A percentile compares a stretch with the other conserved stretches of the same genome.
These are phyloP conservation scores for Papilio polyxenes DNA, from an alignment of 1,140 invertebrate species.

Conservation along the genomic window DNA sequence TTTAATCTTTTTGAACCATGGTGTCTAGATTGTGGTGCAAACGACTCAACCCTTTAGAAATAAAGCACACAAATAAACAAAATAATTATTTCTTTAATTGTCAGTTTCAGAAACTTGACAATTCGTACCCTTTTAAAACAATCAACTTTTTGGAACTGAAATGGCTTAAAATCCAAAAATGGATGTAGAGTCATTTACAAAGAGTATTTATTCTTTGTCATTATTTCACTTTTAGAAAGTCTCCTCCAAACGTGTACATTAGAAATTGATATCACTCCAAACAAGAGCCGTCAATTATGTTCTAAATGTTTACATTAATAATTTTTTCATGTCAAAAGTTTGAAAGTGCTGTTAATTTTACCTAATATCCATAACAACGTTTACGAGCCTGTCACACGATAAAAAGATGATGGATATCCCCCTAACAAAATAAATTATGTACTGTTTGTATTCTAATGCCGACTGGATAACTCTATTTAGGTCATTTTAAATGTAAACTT, in stretches of 20 bases:
- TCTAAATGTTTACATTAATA: slow-evolving; percentile 54
- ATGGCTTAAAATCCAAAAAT: too few relatives aligned
- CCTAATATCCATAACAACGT: slow-evolving; percentile 72
- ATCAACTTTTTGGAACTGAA: too few relatives aligned
- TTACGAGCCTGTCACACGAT: slow-evolving; percentile 70
- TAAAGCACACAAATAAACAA: too few relatives aligned
- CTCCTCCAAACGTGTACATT: not conserved
- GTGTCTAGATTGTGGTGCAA: too few relatives aligned
- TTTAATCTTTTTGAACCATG: too few relatives aligned
- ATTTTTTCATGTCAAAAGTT: slow-evolving; percentile 71
- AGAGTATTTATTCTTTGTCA: too few relatives aligned
- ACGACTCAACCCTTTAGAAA: too few relatives aligned
- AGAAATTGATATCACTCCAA: not conserved
- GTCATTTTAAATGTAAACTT: slow-evolving; percentile 12
- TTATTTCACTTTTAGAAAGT: not conserved
- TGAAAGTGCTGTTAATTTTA: slow-evolving; percentile 74
- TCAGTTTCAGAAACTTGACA: too few relatives aligned
- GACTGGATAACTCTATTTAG: slow-evolving; percentile 27
- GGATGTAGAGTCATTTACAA: too few relatives aligned
- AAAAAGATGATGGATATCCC: slow-evolving; percentile 75
- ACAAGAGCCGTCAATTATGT: slow-evolving; percentile 12
- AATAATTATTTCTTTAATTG: too few relatives aligned
- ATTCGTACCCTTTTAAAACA: too few relatives aligned
- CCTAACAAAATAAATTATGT: slow-evolving; percentile 60
- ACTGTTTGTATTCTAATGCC: slow-evolving; percentile 43